Percentiles rank a stretch among this genome's conserved stretches.
These are phyloP conservation scores for Catharus ustulatus DNA, from an alignment of 2,797 vertebrate species.

Conservation along the genomic window DNA sequence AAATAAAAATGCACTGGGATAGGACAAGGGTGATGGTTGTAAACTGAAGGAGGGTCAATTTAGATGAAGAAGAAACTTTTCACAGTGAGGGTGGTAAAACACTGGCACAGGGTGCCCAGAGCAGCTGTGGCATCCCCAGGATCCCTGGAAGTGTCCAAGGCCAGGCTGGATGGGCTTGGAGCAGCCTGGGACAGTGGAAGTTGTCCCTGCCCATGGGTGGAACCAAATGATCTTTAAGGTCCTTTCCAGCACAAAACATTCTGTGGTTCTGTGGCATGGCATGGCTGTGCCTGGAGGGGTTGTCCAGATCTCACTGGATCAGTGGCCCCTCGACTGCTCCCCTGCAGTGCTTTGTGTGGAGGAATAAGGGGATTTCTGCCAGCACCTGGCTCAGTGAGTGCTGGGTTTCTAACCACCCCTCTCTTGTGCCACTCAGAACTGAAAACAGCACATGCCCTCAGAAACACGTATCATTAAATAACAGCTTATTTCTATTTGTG, in stretches of 20 bases:
- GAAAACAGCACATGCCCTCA: not conserved
- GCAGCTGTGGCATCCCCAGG: not conserved
- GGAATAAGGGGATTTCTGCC: not conserved
- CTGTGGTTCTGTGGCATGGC: accelerated
- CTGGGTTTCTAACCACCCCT: not conserved
- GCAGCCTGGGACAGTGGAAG: accelerated
- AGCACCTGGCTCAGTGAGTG: not conserved
- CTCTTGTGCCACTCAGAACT: not conserved
- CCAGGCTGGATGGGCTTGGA: accelerated
- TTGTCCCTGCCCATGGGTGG: accelerated
- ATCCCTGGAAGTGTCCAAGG: not conserved
- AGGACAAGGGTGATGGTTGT: not conserved
- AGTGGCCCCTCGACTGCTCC: accelerated
- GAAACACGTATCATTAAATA: slow-evolving; percentile 15
- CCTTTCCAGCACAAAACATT: not conserved
- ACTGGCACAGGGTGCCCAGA: not conserved
- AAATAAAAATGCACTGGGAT: no score
- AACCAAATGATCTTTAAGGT: not conserved
- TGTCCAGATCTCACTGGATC: not conserved
- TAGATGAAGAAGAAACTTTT: not conserved
- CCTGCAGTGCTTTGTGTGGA: not conserved
- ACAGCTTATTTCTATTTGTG: slow-evolving; percentile 38
- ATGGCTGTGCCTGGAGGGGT: not conserved
- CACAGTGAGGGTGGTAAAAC: accelerated
- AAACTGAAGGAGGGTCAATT: not conserved